These are phyloP conservation scores for Drosophila putrida DNA, from an alignment of 2,888 invertebrate species.

Conservation along the genomic window DNA sequence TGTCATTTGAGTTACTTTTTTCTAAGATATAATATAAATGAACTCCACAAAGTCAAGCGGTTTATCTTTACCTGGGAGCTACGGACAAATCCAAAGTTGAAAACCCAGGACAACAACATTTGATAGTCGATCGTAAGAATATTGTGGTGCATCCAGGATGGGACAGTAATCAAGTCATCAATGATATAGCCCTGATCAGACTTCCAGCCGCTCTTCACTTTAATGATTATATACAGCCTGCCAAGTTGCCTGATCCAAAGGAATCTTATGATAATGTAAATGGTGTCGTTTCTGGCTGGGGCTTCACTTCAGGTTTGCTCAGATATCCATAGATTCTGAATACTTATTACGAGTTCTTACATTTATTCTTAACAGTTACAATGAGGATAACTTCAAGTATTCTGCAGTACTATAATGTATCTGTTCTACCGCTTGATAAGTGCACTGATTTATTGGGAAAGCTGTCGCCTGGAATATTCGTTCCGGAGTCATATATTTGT, in stretches of 20 bases:
- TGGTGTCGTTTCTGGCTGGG: slow-evolving; percentile 30
- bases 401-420: not conserved
- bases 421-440: not conserved
- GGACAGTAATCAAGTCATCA: fast-evolving
- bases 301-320: not conserved
- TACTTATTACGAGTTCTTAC: not conserved
- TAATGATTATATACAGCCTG: slow-evolving; percentile 20
- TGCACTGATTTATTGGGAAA: too few species aligned
- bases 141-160: slow-evolving; percentile 12
- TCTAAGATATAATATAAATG: too few species aligned
- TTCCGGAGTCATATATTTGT: too few species aligned
- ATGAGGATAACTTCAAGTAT: not conserved
- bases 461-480: too few species aligned
- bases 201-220: slow-evolving; percentile 25
- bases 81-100: slow-evolving; percentile 1
- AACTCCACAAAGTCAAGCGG: not conserved
- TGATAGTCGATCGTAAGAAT: not conserved
- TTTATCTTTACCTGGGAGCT: slow-evolving; percentile 20
- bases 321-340: not conserved
- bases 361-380: not conserved
- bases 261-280: not conserved
- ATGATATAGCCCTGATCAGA: slow-evolving; percentile 36
- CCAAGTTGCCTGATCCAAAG: not conserved
- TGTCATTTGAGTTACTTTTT: too few species aligned
- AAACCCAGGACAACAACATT: slow-evolving; percentile 23